These are phyloP conservation scores for Gorsachius magnificus DNA, from an alignment of 2,797 vertebrate species.

Conservation along the genomic window DNA sequence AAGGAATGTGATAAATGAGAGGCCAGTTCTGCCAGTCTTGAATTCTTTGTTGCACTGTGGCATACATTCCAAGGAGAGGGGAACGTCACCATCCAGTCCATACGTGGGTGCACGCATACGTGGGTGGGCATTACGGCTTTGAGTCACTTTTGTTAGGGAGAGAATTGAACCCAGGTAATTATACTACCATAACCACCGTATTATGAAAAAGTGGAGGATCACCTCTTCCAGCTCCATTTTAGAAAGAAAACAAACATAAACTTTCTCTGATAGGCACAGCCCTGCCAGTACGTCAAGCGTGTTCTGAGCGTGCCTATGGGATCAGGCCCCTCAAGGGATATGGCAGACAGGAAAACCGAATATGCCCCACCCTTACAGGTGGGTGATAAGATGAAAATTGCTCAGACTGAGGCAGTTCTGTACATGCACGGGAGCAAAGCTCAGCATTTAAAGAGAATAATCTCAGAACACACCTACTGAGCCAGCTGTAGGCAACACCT, in stretches of 20 bases:
- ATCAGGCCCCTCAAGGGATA: neutral
- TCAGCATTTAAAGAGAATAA: neutral
- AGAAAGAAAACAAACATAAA: neutral
- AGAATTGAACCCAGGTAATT: neutral
- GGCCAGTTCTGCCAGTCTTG: neutral
- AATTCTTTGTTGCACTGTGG: neutral
- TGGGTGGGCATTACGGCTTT: neutral
- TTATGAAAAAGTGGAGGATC: neutral
- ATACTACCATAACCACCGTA: neutral
- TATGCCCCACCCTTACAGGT: neutral
- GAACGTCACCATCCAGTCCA: neutral
- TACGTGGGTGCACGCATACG: rapidly evolving
- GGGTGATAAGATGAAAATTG: neutral
- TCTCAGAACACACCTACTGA: neutral
- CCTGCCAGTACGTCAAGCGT: neutral
- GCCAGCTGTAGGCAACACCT: neutral
- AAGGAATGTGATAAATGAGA: neutral
- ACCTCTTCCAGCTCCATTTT: neutral
- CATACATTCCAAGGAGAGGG: neutral
- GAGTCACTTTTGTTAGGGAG: neutral
- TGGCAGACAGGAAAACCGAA: neutral
- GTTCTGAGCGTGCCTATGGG: neutral
- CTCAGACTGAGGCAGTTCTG: neutral
- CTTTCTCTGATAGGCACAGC: rapidly evolving
- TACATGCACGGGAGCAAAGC: neutral